Base-by-base conservation (phyloP, 2,888 invertebrate genomes). In the Limulus polyphemus region DNA sequence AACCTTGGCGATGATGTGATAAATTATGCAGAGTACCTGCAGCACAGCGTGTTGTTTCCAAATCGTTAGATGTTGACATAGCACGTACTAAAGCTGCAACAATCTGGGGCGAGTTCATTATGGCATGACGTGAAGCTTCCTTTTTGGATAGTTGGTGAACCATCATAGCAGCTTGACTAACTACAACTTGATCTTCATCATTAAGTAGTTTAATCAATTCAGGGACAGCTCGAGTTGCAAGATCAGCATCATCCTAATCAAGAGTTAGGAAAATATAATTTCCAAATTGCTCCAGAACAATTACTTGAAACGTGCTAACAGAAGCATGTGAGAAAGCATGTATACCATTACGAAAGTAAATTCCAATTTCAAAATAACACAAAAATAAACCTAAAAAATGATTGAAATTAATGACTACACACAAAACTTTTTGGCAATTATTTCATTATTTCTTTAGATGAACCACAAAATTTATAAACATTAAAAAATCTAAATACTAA, bases 81-180 rank as follows among this genome's bases (percentile, higher is more conserved):
- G 95, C 94, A 60, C 92, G 84, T 48, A 97, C 94, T 73, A 97
- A 82, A 67, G 97, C 95, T 47, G 91, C 92, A 11, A 97, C 92
- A 93, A 80, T 79, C 71, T 79, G 76, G 12, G 90, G 88, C 62
- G 90, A 91, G 78, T 93, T 93, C 92, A 93, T 93, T 72, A 95
- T 91, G 65, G 95, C 97, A 74, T 95, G 95, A 58, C 94, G 75
- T 63, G 77, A 77, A n/a, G 95, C 95, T 77, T 98, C 98, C 77
- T 98, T 97, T 82, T 97, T 97, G 14, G 95, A 97, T 69, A 99
- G 81, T 75, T 98, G 94, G 77, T 98, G 97, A 0, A 99, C 95
- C 90, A 98, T 94, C 92, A 97, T 95, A 64, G 97, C 97, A 46
- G 99, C 99, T 76, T 98, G 93, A 3, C 92, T 92, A 0, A 98